Evolutionary conservation across 2,797 vertebrate genomes (phyloP).

Genomic region (Poeciliopsis presidionis): DNA sequence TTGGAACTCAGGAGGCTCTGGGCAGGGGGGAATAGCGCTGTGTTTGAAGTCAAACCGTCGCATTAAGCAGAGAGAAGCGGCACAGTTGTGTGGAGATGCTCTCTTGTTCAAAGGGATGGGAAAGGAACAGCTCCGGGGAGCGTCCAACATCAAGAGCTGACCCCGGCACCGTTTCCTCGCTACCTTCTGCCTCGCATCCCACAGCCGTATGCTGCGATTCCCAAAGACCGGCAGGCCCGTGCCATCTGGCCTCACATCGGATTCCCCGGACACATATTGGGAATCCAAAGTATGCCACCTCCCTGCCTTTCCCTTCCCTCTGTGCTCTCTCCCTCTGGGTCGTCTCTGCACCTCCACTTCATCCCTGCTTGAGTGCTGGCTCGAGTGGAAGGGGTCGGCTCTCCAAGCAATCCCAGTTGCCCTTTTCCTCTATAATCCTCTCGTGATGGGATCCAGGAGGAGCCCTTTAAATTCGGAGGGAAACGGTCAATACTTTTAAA

Average conservation of each 20-base stretch:
- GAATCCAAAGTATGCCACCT: conserved; percentile 81
- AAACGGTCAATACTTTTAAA: conserved; percentile 67
- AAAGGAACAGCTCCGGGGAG: conserved; percentile 79
- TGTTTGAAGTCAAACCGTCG: conserved; percentile 78
- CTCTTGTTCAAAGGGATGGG: conserved; percentile 81
- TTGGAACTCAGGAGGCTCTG: conserved; percentile 76
- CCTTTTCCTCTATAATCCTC: conserved; percentile 76
- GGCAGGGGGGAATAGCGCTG: conserved; percentile 68
- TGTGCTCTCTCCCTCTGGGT: conserved; percentile 78
- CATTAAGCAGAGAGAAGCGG: conserved; percentile 70
- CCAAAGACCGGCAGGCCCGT: conserved; percentile 76
- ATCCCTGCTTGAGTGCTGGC: conserved; percentile 76
- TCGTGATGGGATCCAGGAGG: conserved; percentile 72
- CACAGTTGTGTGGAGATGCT: conserved; percentile 75
- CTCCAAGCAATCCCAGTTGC: conserved; percentile 77
- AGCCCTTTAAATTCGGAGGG: conserved; percentile 68
- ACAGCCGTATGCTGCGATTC: conserved; percentile 82
- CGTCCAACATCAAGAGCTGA: conserved; percentile 83
- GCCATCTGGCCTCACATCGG: conserved; percentile 90
- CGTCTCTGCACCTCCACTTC: conserved; percentile 68
- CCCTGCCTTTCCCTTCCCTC: conserved; percentile 67
- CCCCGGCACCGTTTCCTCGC: conserved; percentile 77
- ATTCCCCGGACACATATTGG: conserved; percentile 87
- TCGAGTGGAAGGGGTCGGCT: conserved; percentile 71
- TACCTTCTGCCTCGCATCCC: conserved; percentile 78